Percentiles rank a stretch among this genome's conserved stretches.
Evolutionary conservation across 2,113 vertebrate genomes (phyloP).

Genomic region (Vireo altiloquus): DNA sequence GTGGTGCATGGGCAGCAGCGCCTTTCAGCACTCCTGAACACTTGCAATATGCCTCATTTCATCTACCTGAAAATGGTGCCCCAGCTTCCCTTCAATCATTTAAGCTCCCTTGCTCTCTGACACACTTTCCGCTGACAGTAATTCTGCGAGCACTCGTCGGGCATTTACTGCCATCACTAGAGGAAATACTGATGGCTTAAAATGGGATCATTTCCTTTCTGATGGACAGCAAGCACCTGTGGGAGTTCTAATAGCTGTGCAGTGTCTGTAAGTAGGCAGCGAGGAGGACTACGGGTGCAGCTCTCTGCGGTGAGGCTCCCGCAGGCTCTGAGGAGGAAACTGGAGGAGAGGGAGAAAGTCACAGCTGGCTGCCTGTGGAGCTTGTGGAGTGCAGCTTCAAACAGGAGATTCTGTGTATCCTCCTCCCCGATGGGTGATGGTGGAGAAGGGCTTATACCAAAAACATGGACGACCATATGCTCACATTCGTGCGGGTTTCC

Average conservation of each 20-base stretch:
- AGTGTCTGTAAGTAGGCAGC: not conserved
- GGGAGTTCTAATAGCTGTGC: constrained; percentile 47
- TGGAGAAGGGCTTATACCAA: not conserved
- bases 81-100: constrained; percentile 60
- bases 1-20: not conserved
- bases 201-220: constrained; percentile 68
- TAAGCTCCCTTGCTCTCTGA: constrained; percentile 64
- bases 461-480: not conserved
- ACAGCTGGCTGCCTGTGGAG: not conserved
- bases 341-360: not conserved
- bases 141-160: constrained; percentile 27
- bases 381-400: not conserved
- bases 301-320: not conserved
- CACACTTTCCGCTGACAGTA: constrained; percentile 61
- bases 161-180: constrained; percentile 58
- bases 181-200: constrained; percentile 69
- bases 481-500: not conserved
- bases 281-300: not conserved
- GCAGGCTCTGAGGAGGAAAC: not conserved
- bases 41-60: constrained; percentile 27
- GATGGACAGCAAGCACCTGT: constrained; percentile 63
- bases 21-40: not conserved
- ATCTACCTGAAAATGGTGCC: constrained; percentile 53
- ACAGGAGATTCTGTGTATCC: not conserved
- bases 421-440: not conserved